A percentile compares a stretch with the other conserved stretches of the same genome.
Evolutionary conservation across 1,140 invertebrate species (phyloP).

Genomic region (Hirudo medicinalis): DNA sequence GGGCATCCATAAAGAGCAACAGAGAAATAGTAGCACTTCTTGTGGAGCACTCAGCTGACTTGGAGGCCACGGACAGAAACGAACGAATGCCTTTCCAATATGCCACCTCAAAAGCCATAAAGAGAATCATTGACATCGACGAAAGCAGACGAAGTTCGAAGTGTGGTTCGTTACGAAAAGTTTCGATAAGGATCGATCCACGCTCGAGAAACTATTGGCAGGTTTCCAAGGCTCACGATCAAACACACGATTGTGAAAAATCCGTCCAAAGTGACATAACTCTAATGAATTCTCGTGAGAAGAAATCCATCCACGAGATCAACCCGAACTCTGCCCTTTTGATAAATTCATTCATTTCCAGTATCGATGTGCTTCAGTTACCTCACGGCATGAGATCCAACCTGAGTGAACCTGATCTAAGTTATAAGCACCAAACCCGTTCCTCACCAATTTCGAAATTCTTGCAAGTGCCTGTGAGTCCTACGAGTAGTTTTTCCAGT

Average conservation of each 20-base stretch:
- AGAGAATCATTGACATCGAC: neutral
- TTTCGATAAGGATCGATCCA: neutral
- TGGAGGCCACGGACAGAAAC: conserved; percentile 1
- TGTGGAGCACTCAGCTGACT: neutral
- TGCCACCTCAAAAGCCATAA: conserved; percentile 1
- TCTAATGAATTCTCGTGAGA: neutral
- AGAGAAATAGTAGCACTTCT: neutral
- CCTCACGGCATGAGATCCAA: neutral
- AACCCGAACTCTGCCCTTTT: neutral
- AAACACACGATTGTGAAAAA: neutral
- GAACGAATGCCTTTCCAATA: conserved; percentile 11
- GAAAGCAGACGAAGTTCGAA: neutral
- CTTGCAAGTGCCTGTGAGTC: neutral
- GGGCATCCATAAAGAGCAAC: conserved; percentile 18
- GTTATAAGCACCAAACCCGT: too few relatives aligned
- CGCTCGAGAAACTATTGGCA: neutral
- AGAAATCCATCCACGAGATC: neutral
- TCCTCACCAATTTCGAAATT: neutral
- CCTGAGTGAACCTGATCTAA: neutral
- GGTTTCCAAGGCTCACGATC: neutral
- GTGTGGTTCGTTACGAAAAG: neutral
- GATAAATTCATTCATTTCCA: neutral
- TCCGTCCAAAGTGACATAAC: neutral
- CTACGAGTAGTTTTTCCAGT: neutral
- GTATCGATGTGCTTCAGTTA: neutral